Evolutionary conservation across 2,888 invertebrate genomes (phyloP), one percentile per base, ranked within the genome.

Genomic region (Spialia ferax): DNA sequence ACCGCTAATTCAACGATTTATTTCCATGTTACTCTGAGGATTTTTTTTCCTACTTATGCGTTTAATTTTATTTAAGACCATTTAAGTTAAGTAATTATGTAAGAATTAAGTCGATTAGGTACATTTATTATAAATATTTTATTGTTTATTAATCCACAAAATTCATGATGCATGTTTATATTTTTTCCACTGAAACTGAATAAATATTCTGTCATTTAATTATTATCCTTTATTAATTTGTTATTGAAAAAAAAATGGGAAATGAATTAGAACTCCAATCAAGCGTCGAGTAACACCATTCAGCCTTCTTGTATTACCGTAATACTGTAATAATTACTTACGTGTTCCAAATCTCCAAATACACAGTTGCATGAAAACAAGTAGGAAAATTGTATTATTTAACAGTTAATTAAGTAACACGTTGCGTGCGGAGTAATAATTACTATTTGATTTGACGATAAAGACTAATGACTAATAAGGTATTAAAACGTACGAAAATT

Each of bases 331-430:
- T n/a, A n/a, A 52, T 22, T 76, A 72, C 73, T 73, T 73, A 71
- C 71, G 74, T 78, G 74, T 78, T 23, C 68, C 63, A 38, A 60
- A 60, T 73, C 13, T 64, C 63, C 63, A 72, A 69, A 72, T 74
- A 77, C 76, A 71, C 70, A 77, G 75, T 72, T 72, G 85, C 85
- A 77, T 86, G 85, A 74, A 86, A 86, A 83, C 77, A 75, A 79
- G 77, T 75, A 26, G n/a, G 68, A 74, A 18, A n/a, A 74, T 75
- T 79, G 77, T 74, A 77, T 79, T 79, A 81, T 77, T 78, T 76
- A 80, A 77, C 71, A 77, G 75, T 77, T 77, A 76, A 75, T 76
- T 45, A 7, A 45, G 18, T 70, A 76, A 78, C 70, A 77, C 70
- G 73, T 77, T 76, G 77, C 77, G 79, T 45, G 57, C 18, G 50